phyloP scores from a whole-genome alignment of 2,888 invertebrate species.

The Dicycla oo region DNA sequence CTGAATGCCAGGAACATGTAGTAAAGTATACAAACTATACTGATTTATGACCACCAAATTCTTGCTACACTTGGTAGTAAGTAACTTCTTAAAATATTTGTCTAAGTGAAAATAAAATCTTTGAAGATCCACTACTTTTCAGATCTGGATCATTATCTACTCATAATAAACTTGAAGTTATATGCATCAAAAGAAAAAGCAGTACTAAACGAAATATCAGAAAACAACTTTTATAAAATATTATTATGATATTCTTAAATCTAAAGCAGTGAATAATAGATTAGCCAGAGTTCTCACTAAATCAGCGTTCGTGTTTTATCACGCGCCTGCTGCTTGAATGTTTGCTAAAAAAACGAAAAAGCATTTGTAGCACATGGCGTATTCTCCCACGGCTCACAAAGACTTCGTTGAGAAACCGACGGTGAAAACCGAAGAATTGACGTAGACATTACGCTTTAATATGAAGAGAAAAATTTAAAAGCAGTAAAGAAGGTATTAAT shows the following conservation, averaged over 20 bases:
- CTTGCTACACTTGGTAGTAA: slow-evolving; percentile 7
- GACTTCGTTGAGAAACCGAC: slow-evolving; percentile 66
- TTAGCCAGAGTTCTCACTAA: slow-evolving; percentile 40
- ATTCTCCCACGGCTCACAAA: slow-evolving; percentile 71
- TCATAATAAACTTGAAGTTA: not conserved
- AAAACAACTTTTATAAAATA: not conserved
- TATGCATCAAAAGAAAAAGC: not conserved
- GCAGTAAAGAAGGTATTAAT: not conserved
- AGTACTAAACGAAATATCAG: not conserved
- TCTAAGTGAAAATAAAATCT: slow-evolving; percentile 7
- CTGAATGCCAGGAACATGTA: slow-evolving; percentile 18
- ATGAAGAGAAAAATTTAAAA: not conserved
- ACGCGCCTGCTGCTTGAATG: slow-evolving; percentile 28
- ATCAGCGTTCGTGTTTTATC: slow-evolving; percentile 55
- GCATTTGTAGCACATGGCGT: slow-evolving; percentile 62
- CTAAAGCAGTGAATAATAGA: slow-evolving; percentile 29
- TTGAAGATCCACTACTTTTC: slow-evolving; percentile 13
- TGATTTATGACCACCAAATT: slow-evolving; percentile 21
- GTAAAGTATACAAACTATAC: slow-evolving; percentile 17
- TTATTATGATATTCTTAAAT: not conserved
- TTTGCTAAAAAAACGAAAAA: slow-evolving; percentile 54
- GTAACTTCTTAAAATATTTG: not conserved
- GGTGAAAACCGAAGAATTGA: slow-evolving; percentile 62
- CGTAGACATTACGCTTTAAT: slow-evolving; percentile 28
- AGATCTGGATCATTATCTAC: not conserved